These are phyloP conservation scores for Dromiciops gliroides DNA, from an alignment of 2,113 vertebrate species.

Conservation along the genomic window DNA sequence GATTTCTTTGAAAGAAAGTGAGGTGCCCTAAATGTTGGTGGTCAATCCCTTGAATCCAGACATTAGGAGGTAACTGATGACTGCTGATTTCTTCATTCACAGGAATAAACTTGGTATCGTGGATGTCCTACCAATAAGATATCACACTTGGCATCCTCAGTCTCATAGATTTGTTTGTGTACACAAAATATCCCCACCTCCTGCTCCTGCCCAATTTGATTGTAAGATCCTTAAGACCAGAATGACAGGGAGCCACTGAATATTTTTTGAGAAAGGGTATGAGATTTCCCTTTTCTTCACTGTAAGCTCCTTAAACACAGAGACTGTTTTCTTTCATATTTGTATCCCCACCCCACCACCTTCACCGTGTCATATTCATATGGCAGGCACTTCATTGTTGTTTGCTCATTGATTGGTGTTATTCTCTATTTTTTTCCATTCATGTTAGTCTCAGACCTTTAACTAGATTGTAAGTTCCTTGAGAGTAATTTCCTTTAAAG, in stretches of 20 bases:
- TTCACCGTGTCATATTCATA: neutral
- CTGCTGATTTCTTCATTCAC: neutral
- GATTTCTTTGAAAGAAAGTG: slow-evolving; percentile 32
- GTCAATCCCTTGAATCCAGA: neutral
- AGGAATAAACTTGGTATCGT: neutral
- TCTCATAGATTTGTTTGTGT: neutral
- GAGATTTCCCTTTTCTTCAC: neutral
- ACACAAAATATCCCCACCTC: neutral
- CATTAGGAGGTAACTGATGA: neutral
- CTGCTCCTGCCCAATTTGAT: neutral
- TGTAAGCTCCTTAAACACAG: neutral
- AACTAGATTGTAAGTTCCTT: neutral
- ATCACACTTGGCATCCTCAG: neutral
- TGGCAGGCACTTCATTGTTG: neutral
- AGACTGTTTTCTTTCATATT: neutral
- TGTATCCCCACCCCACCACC: neutral
- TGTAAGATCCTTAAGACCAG: neutral
- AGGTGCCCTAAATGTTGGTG: slow-evolving; percentile 15
- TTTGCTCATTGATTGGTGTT: neutral
- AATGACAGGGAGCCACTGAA: neutral
- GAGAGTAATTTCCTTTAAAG: neutral
- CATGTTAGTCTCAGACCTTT: neutral
- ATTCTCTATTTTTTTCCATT: neutral
- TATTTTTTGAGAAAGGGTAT: neutral
- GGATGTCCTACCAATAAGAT: neutral